Base-by-base conservation (phyloP, 2,113 vertebrate species). In the Desmodus rotundus region DNA sequence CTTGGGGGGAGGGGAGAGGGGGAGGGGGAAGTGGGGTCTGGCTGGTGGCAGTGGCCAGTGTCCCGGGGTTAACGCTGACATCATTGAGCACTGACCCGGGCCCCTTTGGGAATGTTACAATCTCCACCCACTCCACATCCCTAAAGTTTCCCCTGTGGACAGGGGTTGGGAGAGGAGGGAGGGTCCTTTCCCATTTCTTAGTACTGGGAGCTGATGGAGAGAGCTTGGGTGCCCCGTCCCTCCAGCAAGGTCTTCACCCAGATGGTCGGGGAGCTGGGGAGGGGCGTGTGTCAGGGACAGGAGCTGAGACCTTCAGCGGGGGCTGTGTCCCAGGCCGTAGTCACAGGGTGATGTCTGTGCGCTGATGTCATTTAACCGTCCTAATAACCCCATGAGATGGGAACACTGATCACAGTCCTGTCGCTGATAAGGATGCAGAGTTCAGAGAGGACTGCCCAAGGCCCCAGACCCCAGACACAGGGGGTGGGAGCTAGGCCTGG, bases 201-300 rank as follows among this genome's bases (percentile, higher is more conserved):
- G 70, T 13, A 3, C 12, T 52, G 38, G 82, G 38, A 70, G 16
- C 2, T 36, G 58, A 31, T 3, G 65, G 50, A 7, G 13, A 15
- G 12, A n/a, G 72, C 33, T 26, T 38, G 17, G 41, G n/a, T 28
- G 65, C 20, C 36, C 33, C 15, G 12, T 58, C 20, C 52, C 45
- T 58, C 63, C 33, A 13, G 73, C 56, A 41, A 67, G 52, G 61
- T 45, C 80, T 72, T 54, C 17, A 45, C 38, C 38, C 7, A 2
- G 33, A 16, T 31, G 7, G 8, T 45, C 9, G 63, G 26, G 70
- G 70, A 26, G 77, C 5, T 10, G 20, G 33, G 41, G 28, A 17
- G 63, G 20, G 15, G 2, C 0, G 7, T 8, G 47, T 0, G 16
- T 24, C 7, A 5, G 3, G 0, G 9, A 4, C 0, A 0, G 43